Base-by-base conservation (phyloP, 2,888 invertebrate species). In the Dioctria rufipes region DNA sequence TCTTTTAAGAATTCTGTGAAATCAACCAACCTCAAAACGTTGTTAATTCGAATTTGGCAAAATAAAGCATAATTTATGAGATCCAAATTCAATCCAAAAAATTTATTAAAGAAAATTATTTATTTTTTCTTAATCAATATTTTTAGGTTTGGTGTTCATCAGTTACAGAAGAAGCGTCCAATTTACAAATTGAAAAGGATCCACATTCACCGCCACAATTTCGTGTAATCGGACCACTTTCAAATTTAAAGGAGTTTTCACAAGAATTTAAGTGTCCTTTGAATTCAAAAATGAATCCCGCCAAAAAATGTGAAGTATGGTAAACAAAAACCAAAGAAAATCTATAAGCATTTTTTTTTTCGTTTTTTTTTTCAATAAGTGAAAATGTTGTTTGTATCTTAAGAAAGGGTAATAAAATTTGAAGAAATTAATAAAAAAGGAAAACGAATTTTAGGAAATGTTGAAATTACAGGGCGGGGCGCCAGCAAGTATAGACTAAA, bases 131-230 rank as follows among this genome's bases (percentile, higher is more conserved):
- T 25, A 37, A 71, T 60, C 5, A 4, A 43, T 13, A 25, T 54
- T 40, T 37, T 3, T 42, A 88, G 95, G 96, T 97, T 4, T 97
- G 97, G 97, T 97, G 97, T 87, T 95, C 96, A 5, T 91, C 95
- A 0, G 94, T 94, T 86, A 96, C 96, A 3, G 93, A 95, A 85
- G 96, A 97, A 89, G 94, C 96, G 0, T 93, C 92, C 0, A 92
- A 94, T 83, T 92, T 98, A 85, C 95, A 97, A 88, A 94, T 98
- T 84, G 95, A 97, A 86, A 98, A 97, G 87, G 98, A 98, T 88
- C 94, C 96, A 39, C 98, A 98, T 87, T 94, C 96, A 11, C 95
- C 97, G 0, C 94, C 97, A 2, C 94, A 94, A 86, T 96, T 93
- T 87, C 91, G 97, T 82, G 97, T 97, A 0, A 94, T 95, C 82